Conservation (phyloP, 2,113 vertebrate genomes). For the Odobenus rosmarus region DNA sequence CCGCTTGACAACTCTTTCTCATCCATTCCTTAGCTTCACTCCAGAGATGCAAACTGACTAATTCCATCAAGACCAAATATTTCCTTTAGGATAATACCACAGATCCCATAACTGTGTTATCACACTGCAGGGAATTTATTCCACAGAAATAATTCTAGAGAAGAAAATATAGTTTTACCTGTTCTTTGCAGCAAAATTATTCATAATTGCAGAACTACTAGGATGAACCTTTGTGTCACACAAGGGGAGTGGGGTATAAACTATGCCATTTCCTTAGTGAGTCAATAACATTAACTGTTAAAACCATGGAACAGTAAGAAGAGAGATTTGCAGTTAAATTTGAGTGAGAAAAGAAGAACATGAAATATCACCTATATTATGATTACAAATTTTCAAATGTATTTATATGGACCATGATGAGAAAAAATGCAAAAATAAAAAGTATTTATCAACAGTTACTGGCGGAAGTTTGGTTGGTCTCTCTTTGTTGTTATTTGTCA, state of each 20-base stretch:
- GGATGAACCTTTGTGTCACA: not conserved
- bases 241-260: not conserved
- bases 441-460: not conserved
- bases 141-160: slow-evolving; percentile 39
- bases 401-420: not conserved
- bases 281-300: not conserved
- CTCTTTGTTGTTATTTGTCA: not conserved
- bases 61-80: slow-evolving; percentile 56
- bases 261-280: not conserved
- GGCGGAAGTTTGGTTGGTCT: not conserved
- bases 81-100: slow-evolving; percentile 28
- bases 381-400: not conserved
- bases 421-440: not conserved
- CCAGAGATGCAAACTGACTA: slow-evolving; percentile 35
- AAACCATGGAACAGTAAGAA: not conserved
- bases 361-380: not conserved
- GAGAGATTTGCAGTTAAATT: not conserved
- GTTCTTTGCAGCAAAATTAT: not conserved
- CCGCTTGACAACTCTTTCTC: not conserved
- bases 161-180: slow-evolving; percentile 49
- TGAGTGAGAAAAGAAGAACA: not conserved
- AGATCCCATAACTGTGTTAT: slow-evolving; percentile 16
- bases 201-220: slow-evolving; percentile 19
- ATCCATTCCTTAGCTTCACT: slow-evolving; percentile 19
- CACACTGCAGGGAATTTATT: slow-evolving; percentile 49